A percentile compares a stretch with the other conserved stretches of the same genome.
Evolutionary conservation across 2,113 vertebrate genomes (phyloP).

Genomic region (Melozone crissalis): DNA sequence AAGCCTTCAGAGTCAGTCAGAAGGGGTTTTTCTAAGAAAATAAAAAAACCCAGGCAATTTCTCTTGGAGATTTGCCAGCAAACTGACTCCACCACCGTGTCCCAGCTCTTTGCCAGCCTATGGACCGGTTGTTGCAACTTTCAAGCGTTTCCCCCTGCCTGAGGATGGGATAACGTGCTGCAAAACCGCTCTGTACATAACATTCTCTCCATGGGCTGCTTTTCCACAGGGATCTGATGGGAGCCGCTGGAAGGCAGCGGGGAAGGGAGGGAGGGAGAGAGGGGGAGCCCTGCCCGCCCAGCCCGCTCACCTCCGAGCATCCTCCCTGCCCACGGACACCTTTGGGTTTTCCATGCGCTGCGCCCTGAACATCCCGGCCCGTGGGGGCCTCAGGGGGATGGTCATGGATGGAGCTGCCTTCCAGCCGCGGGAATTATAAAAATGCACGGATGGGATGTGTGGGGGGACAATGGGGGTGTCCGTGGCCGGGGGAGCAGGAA

Average conservation of each 20-base stretch:
- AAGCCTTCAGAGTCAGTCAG: neutral
- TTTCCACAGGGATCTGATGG: neutral
- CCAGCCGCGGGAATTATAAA: accelerated
- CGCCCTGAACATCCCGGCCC: accelerated
- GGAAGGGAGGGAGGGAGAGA: neutral
- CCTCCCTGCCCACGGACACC: accelerated
- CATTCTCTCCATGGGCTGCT: neutral
- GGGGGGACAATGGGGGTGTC: neutral
- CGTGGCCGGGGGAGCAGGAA: neutral
- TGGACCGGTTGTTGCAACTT: neutral
- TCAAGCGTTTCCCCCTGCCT: neutral
- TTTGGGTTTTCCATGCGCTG: accelerated
- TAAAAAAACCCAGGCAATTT: neutral
- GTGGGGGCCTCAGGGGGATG: accelerated
- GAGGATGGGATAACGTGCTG: neutral
- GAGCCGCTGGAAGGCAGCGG: neutral
- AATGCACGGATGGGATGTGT: accelerated
- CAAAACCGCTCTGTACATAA: accelerated
- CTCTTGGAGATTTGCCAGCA: neutral
- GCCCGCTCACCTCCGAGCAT: neutral
- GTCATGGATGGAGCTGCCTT: neutral
- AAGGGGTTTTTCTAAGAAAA: neutral
- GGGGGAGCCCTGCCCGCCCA: accelerated
- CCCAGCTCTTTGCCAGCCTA: neutral
- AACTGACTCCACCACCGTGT: neutral